Base-by-base conservation (phyloP, 1,140 invertebrate genomes). In the Pseudomyrmex concolor region DNA sequence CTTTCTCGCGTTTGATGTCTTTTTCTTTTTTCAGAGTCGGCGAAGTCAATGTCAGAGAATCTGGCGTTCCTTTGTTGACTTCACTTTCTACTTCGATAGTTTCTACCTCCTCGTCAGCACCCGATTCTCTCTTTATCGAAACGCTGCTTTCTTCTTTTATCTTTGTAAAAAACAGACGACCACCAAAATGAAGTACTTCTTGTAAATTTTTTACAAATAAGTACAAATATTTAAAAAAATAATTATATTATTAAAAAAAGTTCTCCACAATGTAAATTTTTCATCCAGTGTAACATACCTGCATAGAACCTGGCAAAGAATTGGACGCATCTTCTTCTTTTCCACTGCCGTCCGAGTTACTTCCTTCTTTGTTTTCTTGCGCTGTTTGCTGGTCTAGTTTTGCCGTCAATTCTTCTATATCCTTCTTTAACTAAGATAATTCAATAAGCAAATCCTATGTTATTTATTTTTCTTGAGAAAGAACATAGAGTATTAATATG, bases 381-480 rank as follows among this genome's bases (percentile, higher is more conserved):
- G 94, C 90, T 89, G 95, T 93, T 90, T 95, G 94, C 87, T 96
- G 95, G 1, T 95, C 95, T 9, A 96, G 90, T 88, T 96, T 96
- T 2, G 95, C 91, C 15, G 95, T 94, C 4, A 96, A 88, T 71
- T 97, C 96, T 90, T 97, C 96, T 13, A 96, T 92, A 91, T 97
- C 96, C 92, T 96, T 96, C 70, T 96, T 96, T 64, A 97, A 84
- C 95, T 96, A 72, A 83, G 90, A 76, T 57, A 71, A 63, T 74
- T 57, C 51, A 73, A 2, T 10, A 64, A 5, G 34, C 34, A 7
- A 4, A 60, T 48, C 50, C 3, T 51, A 50, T 50, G 3, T 51
- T 51, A 57, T 19, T 2, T 34, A 74, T 48, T 78, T 59, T 34
- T 34, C 5, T 7, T 34, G 7, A 34, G 34, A 34, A 34, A 34